Percentiles rank a stretch among this genome's conserved stretches.
Evolutionary conservation across 2,113 vertebrate species (phyloP).

Genomic region (Tichodroma muraria): DNA sequence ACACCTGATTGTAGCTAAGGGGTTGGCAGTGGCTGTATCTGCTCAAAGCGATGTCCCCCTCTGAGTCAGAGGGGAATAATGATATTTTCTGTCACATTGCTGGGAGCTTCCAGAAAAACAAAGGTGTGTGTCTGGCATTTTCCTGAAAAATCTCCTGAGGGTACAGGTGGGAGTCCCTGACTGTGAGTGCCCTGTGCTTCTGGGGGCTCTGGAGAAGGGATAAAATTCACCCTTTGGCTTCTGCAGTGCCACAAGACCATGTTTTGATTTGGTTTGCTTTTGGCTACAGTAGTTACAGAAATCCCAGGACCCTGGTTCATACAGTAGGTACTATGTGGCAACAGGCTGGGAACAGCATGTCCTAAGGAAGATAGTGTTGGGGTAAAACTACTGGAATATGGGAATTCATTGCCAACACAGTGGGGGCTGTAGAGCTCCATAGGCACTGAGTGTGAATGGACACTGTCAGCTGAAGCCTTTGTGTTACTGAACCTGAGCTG

Average conservation of each 20-base stretch:
- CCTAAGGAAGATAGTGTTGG: background rate
- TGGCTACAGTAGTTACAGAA: background rate
- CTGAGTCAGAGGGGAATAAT: background rate
- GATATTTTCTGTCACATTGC: background rate
- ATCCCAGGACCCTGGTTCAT: background rate
- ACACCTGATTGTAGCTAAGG: accelerated
- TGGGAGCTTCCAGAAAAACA: background rate
- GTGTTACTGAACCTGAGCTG: background rate
- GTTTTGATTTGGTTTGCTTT: background rate
- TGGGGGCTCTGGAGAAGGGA: background rate
- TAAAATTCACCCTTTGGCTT: background rate
- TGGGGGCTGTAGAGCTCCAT: background rate
- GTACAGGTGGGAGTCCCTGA: background rate
- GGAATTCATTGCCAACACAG: background rate
- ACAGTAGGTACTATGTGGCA: background rate
- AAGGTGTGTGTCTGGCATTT: background rate
- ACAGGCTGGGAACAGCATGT: background rate
- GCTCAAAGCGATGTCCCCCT: background rate
- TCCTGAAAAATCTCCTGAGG: background rate
- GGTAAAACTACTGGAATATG: background rate
- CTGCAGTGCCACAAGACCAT: accelerated
- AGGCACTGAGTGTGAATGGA: accelerated
- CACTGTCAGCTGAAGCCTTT: background rate
- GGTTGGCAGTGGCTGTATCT: background rate
- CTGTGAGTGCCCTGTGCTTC: background rate